Conservation (phyloP, 2,888 invertebrate species). For the Andrena haemorrhoa region DNA sequence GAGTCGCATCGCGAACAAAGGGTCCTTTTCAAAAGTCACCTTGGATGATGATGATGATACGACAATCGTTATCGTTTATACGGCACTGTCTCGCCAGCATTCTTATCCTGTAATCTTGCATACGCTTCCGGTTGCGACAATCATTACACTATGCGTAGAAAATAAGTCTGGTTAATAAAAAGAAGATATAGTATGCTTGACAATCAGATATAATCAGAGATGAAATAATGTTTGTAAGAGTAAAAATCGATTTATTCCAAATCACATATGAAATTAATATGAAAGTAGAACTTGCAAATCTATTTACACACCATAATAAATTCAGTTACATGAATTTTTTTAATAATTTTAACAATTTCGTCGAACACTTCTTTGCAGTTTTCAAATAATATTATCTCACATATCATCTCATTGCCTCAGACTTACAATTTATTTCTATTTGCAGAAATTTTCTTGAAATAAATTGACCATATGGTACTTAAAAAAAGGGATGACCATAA, state of each 20-base stretch:
- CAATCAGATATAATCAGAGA: slow-evolving; percentile 1
- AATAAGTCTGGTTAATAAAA: slow-evolving; percentile 42
- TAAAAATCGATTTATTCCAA: neutral
- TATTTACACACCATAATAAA: no score
- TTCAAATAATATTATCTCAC: no score
- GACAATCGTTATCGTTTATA: slow-evolving; percentile 54
- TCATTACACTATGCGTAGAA: slow-evolving; percentile 35
- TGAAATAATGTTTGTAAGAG: neutral
- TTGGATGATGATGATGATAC: slow-evolving; percentile 36
- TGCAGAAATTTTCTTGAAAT: no score
- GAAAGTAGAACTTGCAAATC: no score
- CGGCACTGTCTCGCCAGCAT: slow-evolving; percentile 20
- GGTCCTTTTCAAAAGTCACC: slow-evolving; percentile 30
- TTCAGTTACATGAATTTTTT: no score
- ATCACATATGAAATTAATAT: no score
- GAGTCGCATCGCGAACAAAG: slow-evolving; percentile 4
- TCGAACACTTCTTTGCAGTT: no score
- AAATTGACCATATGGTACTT: no score
- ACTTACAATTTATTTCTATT: no score
- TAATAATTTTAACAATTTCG: no score
- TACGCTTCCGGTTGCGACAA: slow-evolving; percentile 64
- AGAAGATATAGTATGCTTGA: slow-evolving; percentile 4
- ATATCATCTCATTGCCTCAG: no score
- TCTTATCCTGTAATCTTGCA: slow-evolving; percentile 61
- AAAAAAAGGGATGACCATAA: no score